Percentiles rank a stretch among this genome's conserved stretches.
phyloP scores from a whole-genome alignment of 2,113 vertebrate species.

The Bettongia penicillata region DNA sequence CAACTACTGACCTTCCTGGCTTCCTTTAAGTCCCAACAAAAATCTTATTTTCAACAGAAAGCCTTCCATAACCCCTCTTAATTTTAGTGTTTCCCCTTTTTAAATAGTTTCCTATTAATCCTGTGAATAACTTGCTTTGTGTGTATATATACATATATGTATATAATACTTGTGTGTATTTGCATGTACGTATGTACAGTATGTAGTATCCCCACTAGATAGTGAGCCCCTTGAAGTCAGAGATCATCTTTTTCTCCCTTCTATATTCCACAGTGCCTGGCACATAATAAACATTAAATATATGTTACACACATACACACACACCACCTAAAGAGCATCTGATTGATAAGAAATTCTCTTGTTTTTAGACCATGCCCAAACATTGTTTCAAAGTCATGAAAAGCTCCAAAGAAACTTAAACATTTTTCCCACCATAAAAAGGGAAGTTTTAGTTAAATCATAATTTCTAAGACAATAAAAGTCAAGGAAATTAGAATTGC shows the following conservation, averaged over 20 bases:
- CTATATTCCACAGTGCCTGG: background rate
- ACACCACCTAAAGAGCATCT: background rate
- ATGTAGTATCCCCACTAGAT: no score
- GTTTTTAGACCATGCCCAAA: background rate
- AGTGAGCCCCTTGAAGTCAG: background rate
- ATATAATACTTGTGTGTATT: no score
- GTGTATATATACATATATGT: background rate
- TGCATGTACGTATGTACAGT: no score
- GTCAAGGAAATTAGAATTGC: constrained; percentile 66
- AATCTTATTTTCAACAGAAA: background rate
- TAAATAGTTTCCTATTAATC: background rate
- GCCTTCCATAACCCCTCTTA: background rate
- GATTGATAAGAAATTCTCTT: background rate
- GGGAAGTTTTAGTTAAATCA: constrained; percentile 19
- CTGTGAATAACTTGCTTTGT: background rate
- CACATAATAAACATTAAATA: background rate
- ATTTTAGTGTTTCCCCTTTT: background rate
- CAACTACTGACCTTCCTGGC: background rate
- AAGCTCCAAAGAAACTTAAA: constrained; percentile 22
- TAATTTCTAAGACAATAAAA: constrained; percentile 51
- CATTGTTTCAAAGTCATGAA: background rate
- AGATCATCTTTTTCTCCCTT: background rate
- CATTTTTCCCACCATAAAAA: constrained; percentile 9
- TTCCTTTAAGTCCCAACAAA: background rate
- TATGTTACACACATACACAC: background rate